Evolutionary conservation across 2,797 vertebrate genomes (phyloP).

Genomic region (Cyclopterus lumpus): DNA sequence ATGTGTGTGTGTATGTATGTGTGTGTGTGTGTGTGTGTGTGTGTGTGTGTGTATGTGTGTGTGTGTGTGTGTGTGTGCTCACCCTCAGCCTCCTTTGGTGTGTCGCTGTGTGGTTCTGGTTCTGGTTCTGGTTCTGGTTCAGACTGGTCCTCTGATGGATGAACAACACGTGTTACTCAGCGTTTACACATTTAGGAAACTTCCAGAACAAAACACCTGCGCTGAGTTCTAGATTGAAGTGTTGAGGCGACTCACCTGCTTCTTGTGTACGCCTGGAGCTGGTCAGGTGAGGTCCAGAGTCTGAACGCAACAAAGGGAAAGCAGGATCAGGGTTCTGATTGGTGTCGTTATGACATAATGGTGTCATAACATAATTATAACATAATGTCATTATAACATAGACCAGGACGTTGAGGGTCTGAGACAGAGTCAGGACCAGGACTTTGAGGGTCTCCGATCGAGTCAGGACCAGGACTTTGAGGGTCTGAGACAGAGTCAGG

Average conservation of each 20-base stretch:
- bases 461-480: too few relatives aligned
- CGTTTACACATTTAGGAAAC: neutral
- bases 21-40: neutral
- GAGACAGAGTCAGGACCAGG: too few relatives aligned
- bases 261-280: conserved; percentile 66
- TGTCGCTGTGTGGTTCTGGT: conserved; percentile 36
- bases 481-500: too few relatives aligned
- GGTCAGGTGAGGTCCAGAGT: conserved; percentile 29
- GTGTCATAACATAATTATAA: too few relatives aligned
- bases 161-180: neutral
- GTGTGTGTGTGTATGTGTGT: neutral
- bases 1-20: neutral
- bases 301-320: conserved; percentile 23
- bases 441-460: too few relatives aligned
- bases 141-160: conserved; percentile 18
- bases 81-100: conserved; percentile 22
- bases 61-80: neutral
- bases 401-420: too few relatives aligned
- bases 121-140: conserved; percentile 20
- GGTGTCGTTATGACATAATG: too few relatives aligned
- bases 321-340: accelerated
- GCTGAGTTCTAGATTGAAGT: neutral
- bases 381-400: too few relatives aligned
- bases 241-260: conserved; percentile 36
- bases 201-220: neutral